Evolutionary conservation across 1,140 invertebrate genomes (phyloP), one percentile per base, ranked within the genome.

Genomic region (Eupristina koningsbergeri): DNA sequence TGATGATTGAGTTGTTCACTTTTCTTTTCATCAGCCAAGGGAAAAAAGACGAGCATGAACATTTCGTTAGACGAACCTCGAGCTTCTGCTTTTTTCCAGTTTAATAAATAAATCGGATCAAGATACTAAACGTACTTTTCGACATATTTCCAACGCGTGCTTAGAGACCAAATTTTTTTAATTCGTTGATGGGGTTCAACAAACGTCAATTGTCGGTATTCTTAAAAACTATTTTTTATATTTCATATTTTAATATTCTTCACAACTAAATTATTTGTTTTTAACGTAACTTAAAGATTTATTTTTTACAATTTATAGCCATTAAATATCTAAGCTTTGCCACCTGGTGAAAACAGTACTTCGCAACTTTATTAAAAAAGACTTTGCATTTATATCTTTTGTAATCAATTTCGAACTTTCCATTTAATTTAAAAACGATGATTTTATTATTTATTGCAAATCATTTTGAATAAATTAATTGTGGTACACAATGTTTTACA

Each of bases 1-100:
- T 67, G 69, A 83, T 83, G 81, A 83, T 83, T 77, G 73, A 77
- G 74, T 50, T 53, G 74, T 77, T 61, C 26, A 29, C 22, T 17
- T 58, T 29, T 50, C 22, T 53, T 71, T 69, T 34, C 34, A 69
- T 69, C 34, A 19, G 6, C 13, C 26, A 7, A 61, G 0, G 53
- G 11, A 36, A 61, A 1, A 61, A 19, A 1, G 34, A 64, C 1
- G 29, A 63, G n/a, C 13, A 29, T n/a, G n/a, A n/a, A n/a, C 17
- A 3, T 63, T 6, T 29, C 26, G n/a, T 29, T n/a, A 17, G 2
- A n/a, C n/a, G 13, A 63, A 29, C 11, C 34, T 64, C 1, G n/a
- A 29, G 29, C 29, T 64, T 64, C 61, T 3, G 53, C 53, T 58
- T 50, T 50, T 17, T 9, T 26, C 3, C 26, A 0, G 22, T 58